Evolutionary conservation across 2,113 vertebrate species (phyloP).

Genomic region (Isurus oxyrinchus): DNA sequence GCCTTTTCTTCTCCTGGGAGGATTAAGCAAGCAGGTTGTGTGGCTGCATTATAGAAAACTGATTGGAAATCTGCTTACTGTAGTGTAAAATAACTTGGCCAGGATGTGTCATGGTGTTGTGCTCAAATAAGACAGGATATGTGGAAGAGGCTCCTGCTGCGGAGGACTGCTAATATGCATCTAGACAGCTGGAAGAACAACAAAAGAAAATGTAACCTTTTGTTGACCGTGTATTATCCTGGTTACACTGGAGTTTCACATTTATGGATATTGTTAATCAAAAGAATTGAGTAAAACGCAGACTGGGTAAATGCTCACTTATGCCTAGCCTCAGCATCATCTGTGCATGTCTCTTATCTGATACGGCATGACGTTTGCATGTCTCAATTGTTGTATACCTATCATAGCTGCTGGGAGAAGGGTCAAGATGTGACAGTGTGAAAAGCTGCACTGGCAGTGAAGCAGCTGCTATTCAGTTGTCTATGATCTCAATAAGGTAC

Average conservation of each 20-base stretch:
- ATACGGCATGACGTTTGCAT: neutral
- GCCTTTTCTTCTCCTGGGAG: conserved; percentile 24
- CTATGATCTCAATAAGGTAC: neutral
- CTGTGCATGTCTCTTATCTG: neutral
- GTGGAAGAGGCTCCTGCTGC: neutral
- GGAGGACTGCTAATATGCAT: conserved; percentile 19
- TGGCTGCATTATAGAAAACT: conserved; percentile 14
- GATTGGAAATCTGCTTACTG: conserved; percentile 33
- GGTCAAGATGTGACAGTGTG: neutral
- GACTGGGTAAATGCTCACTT: neutral
- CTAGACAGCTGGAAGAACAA: conserved; percentile 20
- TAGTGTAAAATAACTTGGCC: conserved; percentile 18
- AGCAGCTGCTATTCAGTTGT: neutral
- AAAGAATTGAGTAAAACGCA: neutral
- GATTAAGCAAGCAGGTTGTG: conserved; percentile 19
- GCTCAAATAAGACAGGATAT: conserved; percentile 24
- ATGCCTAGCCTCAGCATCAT: neutral
- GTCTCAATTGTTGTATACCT: neutral
- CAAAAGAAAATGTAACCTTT: conserved; percentile 30
- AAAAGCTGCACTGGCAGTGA: neutral
- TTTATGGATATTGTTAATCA: neutral
- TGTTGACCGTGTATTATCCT: neutral
- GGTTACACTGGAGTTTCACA: neutral
- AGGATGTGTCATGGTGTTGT: conserved; percentile 23
- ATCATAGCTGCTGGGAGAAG: neutral